Evolutionary conservation across 1,140 invertebrate species (phyloP), one percentile per base, ranked within the genome.

Genomic region (Habropoda laboriosa): DNA sequence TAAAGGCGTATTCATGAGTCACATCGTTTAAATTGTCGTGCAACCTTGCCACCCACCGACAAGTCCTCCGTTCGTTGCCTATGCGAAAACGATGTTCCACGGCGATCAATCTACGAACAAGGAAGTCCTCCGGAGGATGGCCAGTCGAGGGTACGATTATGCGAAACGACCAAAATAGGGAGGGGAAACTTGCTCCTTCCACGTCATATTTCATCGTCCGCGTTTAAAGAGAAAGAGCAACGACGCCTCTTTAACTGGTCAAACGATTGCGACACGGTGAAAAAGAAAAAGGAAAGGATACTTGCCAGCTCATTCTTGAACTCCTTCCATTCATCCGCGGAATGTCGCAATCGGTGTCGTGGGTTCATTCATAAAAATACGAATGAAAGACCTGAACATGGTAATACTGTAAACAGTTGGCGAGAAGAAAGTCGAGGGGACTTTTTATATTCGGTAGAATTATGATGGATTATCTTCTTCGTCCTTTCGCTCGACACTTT

Each of bases 301-400:
- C 27, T n/a, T n/a, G 73, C 55, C 79, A 79, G 74, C 64, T 81
- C 84, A 79, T 85, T 86, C 84, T 84, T 68, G 57, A 73, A 78
- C 68, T 81, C 47, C 68, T 63, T 70, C 66, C 84, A 82, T 86
- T 85, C 79, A 85, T 49, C 55, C 68, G 32, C 16, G 60, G 63
- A 81, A 61, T 83, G 83, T 85, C 75, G 82, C 66, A 82, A 86
- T 79, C 74, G 57, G 30, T 68, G 55, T 61, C 64, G 60, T 35
- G 55, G 32, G 60, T 79, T 85, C 84, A 86, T 86, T 86, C 84
- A 85, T 76, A 74, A 85, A 86, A 82, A 86, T 84, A 10, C 60
- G 24, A 60, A 16, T n/a, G 53, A 51, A 63, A 61, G 67, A 71
- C 47, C 30, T 30, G 6, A 27, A 21, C 10, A 5, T 49, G n/a